Percentiles rank a stretch among this genome's conserved stretches.
Conservation (phyloP, 1,140 invertebrate species). For the Spodoptera litura region DNA sequence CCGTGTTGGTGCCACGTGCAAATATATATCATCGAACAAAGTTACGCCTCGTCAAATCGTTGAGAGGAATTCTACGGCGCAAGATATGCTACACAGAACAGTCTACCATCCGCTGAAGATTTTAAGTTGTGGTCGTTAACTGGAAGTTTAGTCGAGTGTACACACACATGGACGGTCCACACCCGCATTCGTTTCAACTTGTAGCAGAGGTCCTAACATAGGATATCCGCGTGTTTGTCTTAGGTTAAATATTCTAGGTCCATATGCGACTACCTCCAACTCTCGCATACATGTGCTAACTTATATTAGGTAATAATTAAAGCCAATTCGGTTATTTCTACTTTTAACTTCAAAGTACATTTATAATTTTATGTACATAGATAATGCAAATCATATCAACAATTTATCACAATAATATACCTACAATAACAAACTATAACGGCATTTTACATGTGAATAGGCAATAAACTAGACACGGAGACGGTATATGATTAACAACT, state of each 20-base stretch:
- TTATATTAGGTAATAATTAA: too few species aligned
- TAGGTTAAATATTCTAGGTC: not conserved
- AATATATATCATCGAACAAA: constrained; percentile 36
- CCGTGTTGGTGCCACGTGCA: constrained; percentile 39
- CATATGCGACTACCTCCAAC: not conserved
- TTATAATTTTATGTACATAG: too few species aligned
- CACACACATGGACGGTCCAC: constrained; percentile 3
- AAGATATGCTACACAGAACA: constrained; percentile 20
- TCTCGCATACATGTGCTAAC: too few species aligned
- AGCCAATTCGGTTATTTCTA: too few species aligned
- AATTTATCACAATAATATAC: too few species aligned
- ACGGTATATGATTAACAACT: too few species aligned
- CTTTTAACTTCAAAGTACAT: too few species aligned
- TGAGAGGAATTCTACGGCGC: constrained; percentile 31
- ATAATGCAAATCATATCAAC: too few species aligned
- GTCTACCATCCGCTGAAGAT: not conserved
- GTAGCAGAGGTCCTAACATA: constrained; percentile 1
- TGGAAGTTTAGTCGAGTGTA: constrained; percentile 25
- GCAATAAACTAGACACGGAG: too few species aligned
- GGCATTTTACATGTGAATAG: too few species aligned
- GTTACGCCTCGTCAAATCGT: constrained; percentile 25
- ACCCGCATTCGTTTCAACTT: constrained; percentile 40
- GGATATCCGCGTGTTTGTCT: constrained; percentile 9
- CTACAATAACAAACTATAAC: too few species aligned
- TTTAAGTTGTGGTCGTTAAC: constrained; percentile 1